Conservation (phyloP, 2,797 vertebrate genomes). For the Lacerta bilineata region DNA sequence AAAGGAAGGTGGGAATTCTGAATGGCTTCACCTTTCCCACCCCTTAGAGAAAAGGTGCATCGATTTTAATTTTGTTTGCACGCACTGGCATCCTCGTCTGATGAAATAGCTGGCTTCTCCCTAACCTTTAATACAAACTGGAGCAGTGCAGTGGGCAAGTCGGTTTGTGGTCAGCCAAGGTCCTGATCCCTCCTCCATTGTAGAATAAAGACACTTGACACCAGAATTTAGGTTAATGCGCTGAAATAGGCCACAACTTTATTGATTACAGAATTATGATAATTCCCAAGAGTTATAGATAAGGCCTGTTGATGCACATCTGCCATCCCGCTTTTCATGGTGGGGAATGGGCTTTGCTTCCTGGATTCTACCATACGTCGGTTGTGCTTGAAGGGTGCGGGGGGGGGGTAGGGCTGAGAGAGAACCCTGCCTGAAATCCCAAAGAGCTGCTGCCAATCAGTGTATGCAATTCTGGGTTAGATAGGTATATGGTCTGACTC, state of each 20-base stretch:
- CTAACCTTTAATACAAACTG: constrained; percentile 23
- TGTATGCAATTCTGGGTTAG: too few relatives aligned
- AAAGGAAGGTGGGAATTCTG: constrained; percentile 10
- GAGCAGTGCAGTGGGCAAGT: neutral
- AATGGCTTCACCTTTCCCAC: constrained; percentile 17
- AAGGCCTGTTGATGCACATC: neutral
- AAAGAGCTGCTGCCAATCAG: too few relatives aligned
- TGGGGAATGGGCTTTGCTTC: neutral
- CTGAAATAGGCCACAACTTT: too few relatives aligned
- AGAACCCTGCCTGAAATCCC: too few relatives aligned
- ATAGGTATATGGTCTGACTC: too few relatives aligned
- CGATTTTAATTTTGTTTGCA: constrained; percentile 20
- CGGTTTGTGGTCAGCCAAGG: neutral
- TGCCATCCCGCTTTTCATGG: neutral
- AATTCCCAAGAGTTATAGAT: neutral
- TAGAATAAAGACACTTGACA: too few relatives aligned
- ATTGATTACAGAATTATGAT: neutral
- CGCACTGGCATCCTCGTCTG: neutral
- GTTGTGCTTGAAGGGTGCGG: neutral
- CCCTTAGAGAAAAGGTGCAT: neutral
- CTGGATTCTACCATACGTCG: neutral
- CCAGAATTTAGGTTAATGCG: too few relatives aligned
- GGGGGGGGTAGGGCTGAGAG: too few relatives aligned
- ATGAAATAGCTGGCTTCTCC: neutral
- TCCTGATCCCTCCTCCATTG: neutral